Percentiles rank a stretch among this genome's conserved stretches.
phyloP scores from a whole-genome alignment of 2,113 vertebrate genomes.

The Etheostoma cragini region DNA sequence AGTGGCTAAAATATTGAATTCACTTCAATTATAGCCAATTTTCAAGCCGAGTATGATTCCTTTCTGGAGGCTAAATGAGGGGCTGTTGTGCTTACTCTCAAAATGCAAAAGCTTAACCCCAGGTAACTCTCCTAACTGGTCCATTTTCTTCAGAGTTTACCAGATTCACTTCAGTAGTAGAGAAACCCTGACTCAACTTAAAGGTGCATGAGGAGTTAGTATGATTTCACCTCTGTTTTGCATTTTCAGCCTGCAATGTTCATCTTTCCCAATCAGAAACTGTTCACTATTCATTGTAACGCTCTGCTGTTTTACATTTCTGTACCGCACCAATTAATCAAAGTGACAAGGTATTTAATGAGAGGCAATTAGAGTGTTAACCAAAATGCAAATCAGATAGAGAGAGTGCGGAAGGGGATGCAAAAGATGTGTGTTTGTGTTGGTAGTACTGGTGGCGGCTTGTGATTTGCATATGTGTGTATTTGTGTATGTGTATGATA shows the following conservation, averaged over 20 bases:
- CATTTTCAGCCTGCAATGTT: slow-evolving; percentile 27
- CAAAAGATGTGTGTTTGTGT: slow-evolving; percentile 31
- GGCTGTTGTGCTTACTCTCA: background rate
- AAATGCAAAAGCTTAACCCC: background rate
- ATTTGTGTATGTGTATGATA: slow-evolving; percentile 30
- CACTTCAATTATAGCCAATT: slow-evolving; percentile 42
- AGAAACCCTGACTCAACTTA: slow-evolving; percentile 36
- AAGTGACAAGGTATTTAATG: slow-evolving; percentile 82
- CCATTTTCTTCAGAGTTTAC: background rate
- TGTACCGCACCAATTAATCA: slow-evolving; percentile 80
- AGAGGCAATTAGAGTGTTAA: slow-evolving; percentile 83
- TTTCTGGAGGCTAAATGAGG: slow-evolving; percentile 16
- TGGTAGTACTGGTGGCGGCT: background rate
- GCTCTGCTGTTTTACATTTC: slow-evolving; percentile 78
- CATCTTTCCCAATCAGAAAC: slow-evolving; percentile 55
- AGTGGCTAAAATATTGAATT: slow-evolving; percentile 34
- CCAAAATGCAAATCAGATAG: slow-evolving; percentile 80
- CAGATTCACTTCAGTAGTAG: background rate
- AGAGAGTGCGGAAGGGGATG: slow-evolving; percentile 21
- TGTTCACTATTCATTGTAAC: slow-evolving; percentile 58
- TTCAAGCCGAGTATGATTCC: slow-evolving; percentile 10
- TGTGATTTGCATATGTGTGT: slow-evolving; percentile 18
- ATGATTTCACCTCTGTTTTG: slow-evolving; percentile 33
- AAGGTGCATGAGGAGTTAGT: slow-evolving; percentile 6
- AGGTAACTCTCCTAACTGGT: background rate